Evolutionary conservation across 2,888 invertebrate species (phyloP), one percentile per base, ranked within the genome.

Genomic region (Timema podura): DNA sequence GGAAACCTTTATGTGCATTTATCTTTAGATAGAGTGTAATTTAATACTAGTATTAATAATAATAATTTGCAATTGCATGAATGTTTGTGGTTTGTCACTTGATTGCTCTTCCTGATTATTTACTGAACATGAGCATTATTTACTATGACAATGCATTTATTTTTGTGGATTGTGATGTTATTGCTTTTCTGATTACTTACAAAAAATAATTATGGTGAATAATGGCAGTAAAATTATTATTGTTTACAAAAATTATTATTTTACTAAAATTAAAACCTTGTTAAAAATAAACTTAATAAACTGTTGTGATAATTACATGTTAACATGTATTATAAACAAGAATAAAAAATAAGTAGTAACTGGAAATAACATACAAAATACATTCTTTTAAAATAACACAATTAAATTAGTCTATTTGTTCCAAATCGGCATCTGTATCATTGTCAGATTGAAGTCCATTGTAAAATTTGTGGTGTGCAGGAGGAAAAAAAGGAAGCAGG

Each of bases 81-180:
- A 54, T 15, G 16, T 1, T 5, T 54, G 7, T 54, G 6, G 54
- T 16, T 57, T 54, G 16, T 54, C 54, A 6, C 54, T 2, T 54
- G 30, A 61, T 61, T 61, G 30, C 7, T 61, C 61, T 11, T 61
- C 61, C n/a, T 61, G 10, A n/a, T 61, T 11, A 61, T 16, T 61
- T 61, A 5, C 61, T 61, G 30, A 61, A 30, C 44, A 30, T 16
- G 7, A 11, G 44, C 45, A 2, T 44, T 44, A 44, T 44, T 44
- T 16, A 16, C 61, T 61, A 45, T 61, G 61, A 61, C 13, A 61
- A 61, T 61, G 30, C 13, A 61, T 45, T 10, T 61, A 1, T 61
- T 8, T 16, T 8, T 61, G 61, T 44, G 61, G 7, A 30, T 30
- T 8, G 61, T 61, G 5, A 59, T 59, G 45, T 30, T 61, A 61